phyloP scores from a whole-genome alignment of 1,140 invertebrate genomes.

The Pogonomyrmex californicus region DNA sequence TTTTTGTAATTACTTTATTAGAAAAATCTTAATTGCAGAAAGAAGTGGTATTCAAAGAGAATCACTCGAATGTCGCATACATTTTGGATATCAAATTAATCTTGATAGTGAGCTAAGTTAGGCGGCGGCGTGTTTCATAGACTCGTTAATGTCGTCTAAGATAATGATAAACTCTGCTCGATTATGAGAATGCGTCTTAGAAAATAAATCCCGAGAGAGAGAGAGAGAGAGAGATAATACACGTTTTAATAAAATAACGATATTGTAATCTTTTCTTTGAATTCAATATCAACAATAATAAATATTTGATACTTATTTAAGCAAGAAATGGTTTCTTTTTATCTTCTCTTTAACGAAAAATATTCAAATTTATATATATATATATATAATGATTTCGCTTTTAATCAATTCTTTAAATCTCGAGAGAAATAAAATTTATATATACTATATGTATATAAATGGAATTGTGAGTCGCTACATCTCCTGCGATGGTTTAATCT shows the following conservation, averaged over 20 bases:
- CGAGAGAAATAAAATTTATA: constrained; percentile 15
- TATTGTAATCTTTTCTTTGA: too few species aligned
- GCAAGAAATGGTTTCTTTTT: not conserved
- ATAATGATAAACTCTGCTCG: too few species aligned
- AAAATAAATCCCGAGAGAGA: too few species aligned
- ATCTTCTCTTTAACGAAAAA: not conserved
- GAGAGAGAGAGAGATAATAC: too few species aligned
- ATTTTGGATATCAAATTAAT: too few species aligned
- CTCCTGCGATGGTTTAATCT: constrained; percentile 1
- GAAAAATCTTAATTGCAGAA: not conserved
- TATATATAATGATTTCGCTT: not conserved
- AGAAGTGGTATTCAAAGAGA: too few species aligned
- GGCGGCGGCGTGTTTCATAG: too few species aligned
- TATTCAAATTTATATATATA: constrained; percentile 26
- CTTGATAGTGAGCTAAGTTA: too few species aligned
- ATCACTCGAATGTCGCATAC: too few species aligned
- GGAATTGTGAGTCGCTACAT: not conserved
- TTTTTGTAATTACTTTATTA: not conserved
- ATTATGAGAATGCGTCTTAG: too few species aligned
- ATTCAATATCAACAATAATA: not conserved
- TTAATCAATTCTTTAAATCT: not conserved
- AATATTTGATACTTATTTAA: not conserved
- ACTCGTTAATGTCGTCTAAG: too few species aligned
- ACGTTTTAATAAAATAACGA: too few species aligned
- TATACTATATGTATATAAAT: constrained; percentile 4